Evolutionary conservation across 2,113 vertebrate species (phyloP).

Genomic region (Mormyrus lacerda): DNA sequence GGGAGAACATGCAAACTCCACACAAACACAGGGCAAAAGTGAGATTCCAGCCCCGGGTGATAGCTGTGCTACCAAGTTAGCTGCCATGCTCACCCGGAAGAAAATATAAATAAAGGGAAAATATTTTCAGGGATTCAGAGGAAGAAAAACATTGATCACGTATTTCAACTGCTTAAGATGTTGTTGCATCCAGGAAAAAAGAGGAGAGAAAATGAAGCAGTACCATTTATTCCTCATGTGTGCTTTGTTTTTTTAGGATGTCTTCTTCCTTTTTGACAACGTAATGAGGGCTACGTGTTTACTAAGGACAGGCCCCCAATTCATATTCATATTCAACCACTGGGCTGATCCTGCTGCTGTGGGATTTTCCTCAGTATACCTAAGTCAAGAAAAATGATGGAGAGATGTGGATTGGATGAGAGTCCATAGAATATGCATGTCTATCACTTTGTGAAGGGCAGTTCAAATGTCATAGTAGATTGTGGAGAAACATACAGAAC

Average conservation of each 20-base stretch:
- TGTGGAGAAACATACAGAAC: background rate
- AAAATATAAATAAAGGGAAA: background rate
- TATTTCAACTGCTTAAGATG: background rate
- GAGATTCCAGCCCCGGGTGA: background rate
- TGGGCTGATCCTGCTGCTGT: background rate
- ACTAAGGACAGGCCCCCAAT: background rate
- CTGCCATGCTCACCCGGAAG: background rate
- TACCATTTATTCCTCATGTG: background rate
- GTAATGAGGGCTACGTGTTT: background rate
- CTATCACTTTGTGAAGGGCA: background rate
- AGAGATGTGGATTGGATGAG: background rate
- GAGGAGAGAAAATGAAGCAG: background rate
- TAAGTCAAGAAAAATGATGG: background rate
- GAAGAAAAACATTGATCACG: background rate
- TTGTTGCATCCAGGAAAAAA: background rate
- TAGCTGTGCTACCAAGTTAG: background rate
- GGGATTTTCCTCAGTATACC: background rate
- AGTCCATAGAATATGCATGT: background rate
- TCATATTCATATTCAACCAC: background rate
- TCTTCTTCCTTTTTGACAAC: background rate
- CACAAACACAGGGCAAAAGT: background rate
- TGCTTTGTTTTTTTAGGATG: background rate
- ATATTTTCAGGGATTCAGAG: background rate
- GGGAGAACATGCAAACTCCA: background rate
- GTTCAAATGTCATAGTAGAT: background rate